Evolutionary conservation across 2,888 invertebrate genomes (phyloP), one percentile per base, ranked within the genome.

Genomic region (Seira sanloemensis): DNA sequence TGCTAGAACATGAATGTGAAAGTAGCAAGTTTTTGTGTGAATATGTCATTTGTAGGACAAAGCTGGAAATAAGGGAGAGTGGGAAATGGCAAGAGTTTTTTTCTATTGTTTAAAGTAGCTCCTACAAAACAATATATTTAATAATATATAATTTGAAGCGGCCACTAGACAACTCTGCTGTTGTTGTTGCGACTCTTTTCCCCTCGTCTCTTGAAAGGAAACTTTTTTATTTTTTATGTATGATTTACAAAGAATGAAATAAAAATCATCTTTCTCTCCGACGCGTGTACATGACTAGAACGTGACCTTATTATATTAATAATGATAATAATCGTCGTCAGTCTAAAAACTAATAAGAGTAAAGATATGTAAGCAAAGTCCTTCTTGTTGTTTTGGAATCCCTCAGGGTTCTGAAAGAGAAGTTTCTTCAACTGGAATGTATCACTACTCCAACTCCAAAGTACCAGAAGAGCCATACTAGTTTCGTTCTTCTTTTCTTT

Each of bases 291-390:
- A 76, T 73, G 65, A 50, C 62, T 71, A 23, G 27, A 76, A 83
- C 83, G 82, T 82, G 82, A 82, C 82, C 73, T 82, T 82, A 82
- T 82, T 82, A 76, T 69, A 80, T 69, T 75, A 72, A 66, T n/a
- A n/a, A 37, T 37, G 37, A 37, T 37, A 37, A 37, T 69, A 68
- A 69, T 75, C 66, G 69, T 80, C 74, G 69, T 80, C 74, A 65
- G 66, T 66, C 66, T 19, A 19, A 66, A 66, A 66, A 66, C 21
- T 66, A 66, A 23, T 66, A 66, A 21, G 9, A 19, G 4, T 21
- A 66, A 23, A 67, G n/a, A 77, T 37, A 25, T 25, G 24, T 68
- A 50, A 19, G 37, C 23, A 19, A 74, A 58, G 19, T 26, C n/a
- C 7, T 12, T n/a, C 37, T 23, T 66, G 83, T 83, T 77, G 77